Conservation (phyloP, 2,113 vertebrate species). For the Coptodon bakossiorum region DNA sequence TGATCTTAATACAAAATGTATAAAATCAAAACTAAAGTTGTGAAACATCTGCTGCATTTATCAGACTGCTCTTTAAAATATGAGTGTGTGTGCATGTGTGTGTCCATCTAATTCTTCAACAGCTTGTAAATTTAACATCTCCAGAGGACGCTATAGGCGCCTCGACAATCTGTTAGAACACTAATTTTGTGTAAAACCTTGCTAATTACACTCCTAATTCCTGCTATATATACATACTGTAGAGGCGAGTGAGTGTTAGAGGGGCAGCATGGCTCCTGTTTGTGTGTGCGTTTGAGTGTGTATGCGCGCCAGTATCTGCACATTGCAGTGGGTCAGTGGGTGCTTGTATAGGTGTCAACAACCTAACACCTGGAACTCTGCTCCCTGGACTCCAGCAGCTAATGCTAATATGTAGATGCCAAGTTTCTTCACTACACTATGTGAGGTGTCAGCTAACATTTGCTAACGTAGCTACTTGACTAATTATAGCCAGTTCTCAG, state of each 20-base stretch:
- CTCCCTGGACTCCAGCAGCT: constrained; percentile 1
- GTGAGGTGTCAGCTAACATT: constrained; percentile 48
- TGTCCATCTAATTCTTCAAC: background rate
- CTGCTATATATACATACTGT: background rate
- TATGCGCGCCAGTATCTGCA: background rate
- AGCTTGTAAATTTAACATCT: constrained; percentile 22
- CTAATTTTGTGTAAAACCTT: constrained; percentile 12
- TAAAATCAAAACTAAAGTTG: background rate
- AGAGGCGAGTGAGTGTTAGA: background rate
- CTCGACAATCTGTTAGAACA: background rate
- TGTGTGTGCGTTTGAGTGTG: background rate
- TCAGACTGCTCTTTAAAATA: background rate
- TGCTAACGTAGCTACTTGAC: constrained; percentile 14
- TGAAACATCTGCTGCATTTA: background rate
- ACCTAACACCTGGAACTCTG: constrained; percentile 21
- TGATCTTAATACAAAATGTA: background rate
- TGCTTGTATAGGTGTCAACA: constrained; percentile 35
- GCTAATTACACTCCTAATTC: constrained; percentile 12
- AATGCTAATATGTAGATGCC: constrained; percentile 29
- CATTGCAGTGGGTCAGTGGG: background rate
- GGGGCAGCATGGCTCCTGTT: background rate
- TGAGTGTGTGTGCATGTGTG: background rate
- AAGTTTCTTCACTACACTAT: constrained; percentile 48
- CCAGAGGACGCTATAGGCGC: background rate
- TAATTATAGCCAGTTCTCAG: constrained; percentile 63